phyloP scores from a whole-genome alignment of 2,888 invertebrate genomes.

The Lampropteryx suffumata region DNA sequence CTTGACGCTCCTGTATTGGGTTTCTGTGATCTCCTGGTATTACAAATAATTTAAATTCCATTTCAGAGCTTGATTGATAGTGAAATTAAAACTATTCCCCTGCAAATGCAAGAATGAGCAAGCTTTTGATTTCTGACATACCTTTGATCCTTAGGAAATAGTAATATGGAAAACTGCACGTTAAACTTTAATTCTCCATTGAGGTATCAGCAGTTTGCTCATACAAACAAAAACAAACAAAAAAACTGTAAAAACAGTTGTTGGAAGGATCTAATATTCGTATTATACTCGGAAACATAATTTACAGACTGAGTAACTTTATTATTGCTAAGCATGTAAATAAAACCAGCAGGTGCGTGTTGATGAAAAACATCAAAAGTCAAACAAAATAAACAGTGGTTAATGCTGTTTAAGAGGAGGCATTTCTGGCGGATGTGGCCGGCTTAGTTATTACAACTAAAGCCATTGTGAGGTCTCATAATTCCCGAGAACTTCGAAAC shows the following conservation, averaged over 20 bases:
- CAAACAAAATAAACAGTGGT: conserved; percentile 13
- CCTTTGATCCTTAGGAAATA: no score
- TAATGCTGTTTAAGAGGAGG: conserved; percentile 1
- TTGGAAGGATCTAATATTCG: conserved; percentile 8
- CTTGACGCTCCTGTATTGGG: conserved; percentile 21
- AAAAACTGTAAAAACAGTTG: no score
- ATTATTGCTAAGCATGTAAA: conserved; percentile 9
- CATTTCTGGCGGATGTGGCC: conserved; percentile 13
- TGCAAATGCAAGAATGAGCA: no score
- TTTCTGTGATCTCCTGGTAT: conserved; percentile 16
- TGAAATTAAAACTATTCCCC: neutral
- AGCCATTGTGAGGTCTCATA: conserved; percentile 13
- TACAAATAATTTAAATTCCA: conserved; percentile 11
- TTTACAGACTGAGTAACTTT: neutral
- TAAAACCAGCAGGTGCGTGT: conserved; percentile 11
- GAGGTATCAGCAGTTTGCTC: no score
- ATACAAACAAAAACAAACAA: no score
- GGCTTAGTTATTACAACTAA: conserved; percentile 8
- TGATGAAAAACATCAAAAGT: conserved; percentile 16
- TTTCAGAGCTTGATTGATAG: neutral
- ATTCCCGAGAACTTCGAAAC: conserved; percentile 8
- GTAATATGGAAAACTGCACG: neutral
- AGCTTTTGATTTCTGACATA: no score
- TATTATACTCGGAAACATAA: conserved; percentile 1
- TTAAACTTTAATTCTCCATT: neutral